These are phyloP conservation scores for Cheiracanthium punctorium DNA, from an alignment of 2,888 invertebrate species.

Conservation along the genomic window DNA sequence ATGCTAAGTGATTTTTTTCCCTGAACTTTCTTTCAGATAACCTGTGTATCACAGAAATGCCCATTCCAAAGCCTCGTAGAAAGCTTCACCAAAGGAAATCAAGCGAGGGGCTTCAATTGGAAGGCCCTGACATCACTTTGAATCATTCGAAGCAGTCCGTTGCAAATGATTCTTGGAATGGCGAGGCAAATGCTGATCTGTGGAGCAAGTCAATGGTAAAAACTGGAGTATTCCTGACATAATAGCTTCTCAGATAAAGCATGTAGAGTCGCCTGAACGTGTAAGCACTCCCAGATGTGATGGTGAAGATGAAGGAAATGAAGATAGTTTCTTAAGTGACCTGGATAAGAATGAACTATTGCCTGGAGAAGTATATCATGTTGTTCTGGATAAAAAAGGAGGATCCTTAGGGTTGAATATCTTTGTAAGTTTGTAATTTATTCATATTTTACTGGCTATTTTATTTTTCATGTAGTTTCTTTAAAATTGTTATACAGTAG, in stretches of 20 bases:
- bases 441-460: no score
- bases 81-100: slow-evolving; percentile 40
- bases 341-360: slow-evolving; percentile 32
- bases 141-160: slow-evolving; percentile 30
- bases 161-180: not conserved
- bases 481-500: no score
- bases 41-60: not conserved
- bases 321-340: not conserved
- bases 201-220: slow-evolving; percentile 10
- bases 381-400: slow-evolving; percentile 62
- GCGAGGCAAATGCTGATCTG: slow-evolving; percentile 6
- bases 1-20: no score
- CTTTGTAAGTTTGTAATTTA: slow-evolving; percentile 61
- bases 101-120: not conserved
- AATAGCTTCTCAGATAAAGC: slow-evolving; percentile 52
- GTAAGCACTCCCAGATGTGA: not conserved
- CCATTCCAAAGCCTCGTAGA: slow-evolving; percentile 57
- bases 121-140: slow-evolving; percentile 47
- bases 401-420: slow-evolving; percentile 60
- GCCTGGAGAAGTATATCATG: slow-evolving; percentile 61
- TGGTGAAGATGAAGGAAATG: not conserved
- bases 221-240: slow-evolving; percentile 53
- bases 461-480: no score
- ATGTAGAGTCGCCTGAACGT: not conserved
- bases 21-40: slow-evolving; percentile 12